Base-by-base conservation (phyloP, 2,113 vertebrate genomes). In the Nyctereutes procyonoides region DNA sequence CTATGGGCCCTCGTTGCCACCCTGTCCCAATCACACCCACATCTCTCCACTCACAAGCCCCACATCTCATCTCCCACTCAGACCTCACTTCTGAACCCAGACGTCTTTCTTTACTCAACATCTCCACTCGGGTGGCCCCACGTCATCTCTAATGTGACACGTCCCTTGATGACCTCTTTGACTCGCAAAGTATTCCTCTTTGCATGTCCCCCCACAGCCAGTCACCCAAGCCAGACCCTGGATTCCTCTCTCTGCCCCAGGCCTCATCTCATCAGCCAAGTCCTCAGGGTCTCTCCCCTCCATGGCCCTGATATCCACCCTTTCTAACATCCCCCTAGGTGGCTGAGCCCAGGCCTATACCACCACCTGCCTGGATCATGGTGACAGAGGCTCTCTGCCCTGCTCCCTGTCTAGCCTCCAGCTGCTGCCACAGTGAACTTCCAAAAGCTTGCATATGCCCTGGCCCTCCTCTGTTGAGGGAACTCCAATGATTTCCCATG, bases 271-370 rank as follows among this genome's bases (percentile, higher is more conserved):
- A 26, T 11, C 51, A 32, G 38, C 15, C 19, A 8, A 43, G 43
- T 43, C 43, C 43, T 43, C 43, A 43, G 43, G 43, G 43, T 43
- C 43, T 43, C 43, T 62, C 32, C 48, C 20, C n/a, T 60, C 56
- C 11, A 0, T 14, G 51, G 19, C 28, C 13, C 16, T n/a, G 24
- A n/a, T 0, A 2, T 24, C 28, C 63, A 26, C 32, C 7, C 14
- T 11, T 38, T 84, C 5, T 63, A 58, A 13, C 2, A 0, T 32
- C 62, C 77, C 28, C 11, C 7, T 7, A 2, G 19, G 20, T 19
- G 32, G 67, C 16, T 56, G 13, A 30, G 22, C 20, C 19, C 53
- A 56, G 4, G 8, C 12, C 88, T 69, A 13, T 11, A 30, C 65
- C 8, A 9, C 51, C 30, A 1, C 30, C 55, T 73, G n/a, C 30